These are phyloP conservation scores for Phrynocephalus versicolor DNA, from an alignment of 2,113 vertebrate species.

Conservation along the genomic window DNA sequence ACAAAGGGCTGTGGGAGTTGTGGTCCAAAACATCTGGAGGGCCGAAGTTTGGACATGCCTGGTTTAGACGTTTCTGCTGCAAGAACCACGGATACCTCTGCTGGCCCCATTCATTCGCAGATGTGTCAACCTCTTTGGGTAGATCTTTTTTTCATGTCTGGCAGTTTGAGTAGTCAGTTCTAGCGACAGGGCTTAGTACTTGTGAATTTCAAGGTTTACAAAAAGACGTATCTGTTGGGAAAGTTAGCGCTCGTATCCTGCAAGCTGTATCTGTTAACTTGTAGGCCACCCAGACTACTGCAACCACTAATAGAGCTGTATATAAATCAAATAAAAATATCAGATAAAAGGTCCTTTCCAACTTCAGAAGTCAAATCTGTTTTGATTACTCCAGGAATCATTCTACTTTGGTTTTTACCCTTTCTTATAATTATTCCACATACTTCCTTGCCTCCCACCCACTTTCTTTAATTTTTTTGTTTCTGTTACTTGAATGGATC, in stretches of 20 bases:
- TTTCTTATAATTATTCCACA: background rate
- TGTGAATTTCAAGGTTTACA: background rate
- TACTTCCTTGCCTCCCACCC: too few relatives aligned
- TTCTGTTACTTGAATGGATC: background rate
- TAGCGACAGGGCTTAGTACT: background rate
- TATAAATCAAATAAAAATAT: too few relatives aligned
- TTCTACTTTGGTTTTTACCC: background rate
- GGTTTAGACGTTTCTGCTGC: background rate
- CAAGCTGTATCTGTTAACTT: background rate
- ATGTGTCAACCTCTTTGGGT: background rate
- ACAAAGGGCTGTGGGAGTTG: too few relatives aligned
- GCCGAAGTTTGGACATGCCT: too few relatives aligned
- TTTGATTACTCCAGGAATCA: background rate
- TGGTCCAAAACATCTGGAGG: too few relatives aligned
- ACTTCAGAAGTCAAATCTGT: too few relatives aligned
- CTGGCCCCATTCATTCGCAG: background rate
- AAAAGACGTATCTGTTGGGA: background rate
- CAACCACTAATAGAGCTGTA: too few relatives aligned
- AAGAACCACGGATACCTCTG: too few relatives aligned
- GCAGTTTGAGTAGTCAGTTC: background rate
- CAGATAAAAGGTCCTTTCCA: too few relatives aligned
- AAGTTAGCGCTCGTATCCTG: background rate
- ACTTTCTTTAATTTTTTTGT: background rate
- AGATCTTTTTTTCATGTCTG: background rate
- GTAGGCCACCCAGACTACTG: too few relatives aligned